Percentiles rank a stretch among this genome's conserved stretches.
These are phyloP conservation scores for Bufotes viridis DNA, from an alignment of 2,797 vertebrate species.

Conservation along the genomic window DNA sequence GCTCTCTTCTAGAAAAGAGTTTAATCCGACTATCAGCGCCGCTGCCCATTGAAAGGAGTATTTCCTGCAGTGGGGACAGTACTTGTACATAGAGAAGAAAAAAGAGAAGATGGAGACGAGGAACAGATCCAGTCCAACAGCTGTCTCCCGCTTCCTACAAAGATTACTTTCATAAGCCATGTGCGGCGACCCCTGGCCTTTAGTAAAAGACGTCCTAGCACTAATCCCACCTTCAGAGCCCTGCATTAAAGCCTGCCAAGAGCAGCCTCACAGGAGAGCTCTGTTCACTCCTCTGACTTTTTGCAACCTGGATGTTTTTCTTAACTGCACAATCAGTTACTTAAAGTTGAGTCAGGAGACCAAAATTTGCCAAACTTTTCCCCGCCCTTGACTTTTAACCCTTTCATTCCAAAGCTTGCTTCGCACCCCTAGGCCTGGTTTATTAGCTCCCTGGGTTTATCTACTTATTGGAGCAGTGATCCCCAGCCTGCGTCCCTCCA, in stretches of 20 bases:
- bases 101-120: slow-evolving; percentile 50
- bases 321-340: slow-evolving; percentile 28
- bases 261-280: slow-evolving; percentile 51
- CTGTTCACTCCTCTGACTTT: slow-evolving; percentile 22
- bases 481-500: too few relatives aligned
- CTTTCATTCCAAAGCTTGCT: not conserved
- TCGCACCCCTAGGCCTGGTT: not conserved
- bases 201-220: slow-evolving; percentile 49
- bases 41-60: not conserved
- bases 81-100: not conserved
- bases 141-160: slow-evolving; percentile 58
- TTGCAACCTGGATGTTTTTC: slow-evolving; percentile 44
- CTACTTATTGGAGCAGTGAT: not conserved
- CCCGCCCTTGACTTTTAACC: not conserved
- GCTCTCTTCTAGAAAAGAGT: not conserved
- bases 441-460: not conserved
- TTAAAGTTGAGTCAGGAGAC: slow-evolving; percentile 42
- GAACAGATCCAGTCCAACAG: slow-evolving; percentile 45
- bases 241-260: slow-evolving; percentile 48
- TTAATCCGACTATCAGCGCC: slow-evolving; percentile 26
- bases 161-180: slow-evolving; percentile 60
- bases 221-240: slow-evolving; percentile 53
- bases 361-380: slow-evolving; percentile 8
- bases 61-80: not conserved
- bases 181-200: slow-evolving; percentile 51